A percentile compares a stretch with the other conserved stretches of the same genome.
Conservation (phyloP, 2,888 invertebrate genomes). For the Drosophila cognata region DNA sequence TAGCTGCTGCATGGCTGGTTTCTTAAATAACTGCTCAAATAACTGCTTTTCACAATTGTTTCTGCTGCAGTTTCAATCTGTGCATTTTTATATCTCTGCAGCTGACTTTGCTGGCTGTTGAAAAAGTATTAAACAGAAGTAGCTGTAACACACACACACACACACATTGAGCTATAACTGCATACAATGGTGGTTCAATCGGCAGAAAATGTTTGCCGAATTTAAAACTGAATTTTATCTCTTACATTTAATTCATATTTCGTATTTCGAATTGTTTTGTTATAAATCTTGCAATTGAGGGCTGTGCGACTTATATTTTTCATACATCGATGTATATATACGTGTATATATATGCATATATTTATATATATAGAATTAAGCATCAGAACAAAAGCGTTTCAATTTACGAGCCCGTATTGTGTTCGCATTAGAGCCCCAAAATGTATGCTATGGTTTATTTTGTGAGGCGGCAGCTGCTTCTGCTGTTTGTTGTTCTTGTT, state of each 20-base stretch:
- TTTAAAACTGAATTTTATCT: not conserved
- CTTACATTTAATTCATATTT: not conserved
- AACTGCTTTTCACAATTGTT: slow-evolving; percentile 9
- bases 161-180: slow-evolving; percentile 5
- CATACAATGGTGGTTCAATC: not conserved
- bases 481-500: slow-evolving; percentile 24
- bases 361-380: no score
- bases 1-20: slow-evolving; percentile 4
- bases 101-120: slow-evolving; percentile 33
- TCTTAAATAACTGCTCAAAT: not conserved
- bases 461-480: slow-evolving; percentile 45
- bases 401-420: not conserved
- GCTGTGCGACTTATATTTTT: not conserved
- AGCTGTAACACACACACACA: slow-evolving; percentile 7
- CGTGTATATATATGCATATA: no score
- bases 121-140: slow-evolving; percentile 29
- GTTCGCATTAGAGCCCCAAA: slow-evolving; percentile 35
- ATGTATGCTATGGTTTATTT: slow-evolving; percentile 56
- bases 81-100: slow-evolving; percentile 1
- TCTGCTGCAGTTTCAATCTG: slow-evolving; percentile 1
- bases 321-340: not conserved
- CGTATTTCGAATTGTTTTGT: not conserved
- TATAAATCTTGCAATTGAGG: not conserved
- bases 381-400: not conserved
- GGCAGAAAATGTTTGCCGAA: not conserved